phyloP scores from a whole-genome alignment of 2,888 invertebrate species.

The Onthophagus sagittarius region DNA sequence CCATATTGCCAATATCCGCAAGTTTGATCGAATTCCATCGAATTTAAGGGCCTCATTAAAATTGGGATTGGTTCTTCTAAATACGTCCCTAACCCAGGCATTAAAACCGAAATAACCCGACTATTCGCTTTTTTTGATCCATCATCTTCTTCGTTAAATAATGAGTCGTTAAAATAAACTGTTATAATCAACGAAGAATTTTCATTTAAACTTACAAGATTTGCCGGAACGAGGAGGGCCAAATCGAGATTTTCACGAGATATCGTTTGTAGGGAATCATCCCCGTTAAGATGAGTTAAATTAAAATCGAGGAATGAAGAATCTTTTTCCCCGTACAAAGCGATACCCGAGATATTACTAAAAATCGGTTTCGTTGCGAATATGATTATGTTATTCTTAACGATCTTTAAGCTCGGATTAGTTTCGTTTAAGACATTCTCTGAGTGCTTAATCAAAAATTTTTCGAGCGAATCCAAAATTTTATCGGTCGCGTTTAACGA shows the following conservation, averaged over 20 bases:
- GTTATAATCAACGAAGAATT: conserved; percentile 36
- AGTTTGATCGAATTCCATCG: conserved; percentile 40
- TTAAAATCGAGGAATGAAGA: conserved; percentile 45
- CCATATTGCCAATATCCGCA: conserved; percentile 59
- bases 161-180: conserved; percentile 39
- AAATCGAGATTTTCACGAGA: conserved; percentile 34
- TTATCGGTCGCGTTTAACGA: conserved; percentile 61
- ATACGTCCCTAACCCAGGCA: conserved; percentile 56
- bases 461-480: conserved; percentile 58
- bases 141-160: conserved; percentile 36
- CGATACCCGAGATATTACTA: conserved; percentile 54
- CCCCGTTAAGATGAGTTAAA: conserved; percentile 48
- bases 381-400: conserved; percentile 49
- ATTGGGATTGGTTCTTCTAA: conserved; percentile 55
- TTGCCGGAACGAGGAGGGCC: conserved; percentile 38
- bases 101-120: conserved; percentile 57
- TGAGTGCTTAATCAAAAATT: conserved; percentile 50
- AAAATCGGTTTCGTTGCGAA: conserved; percentile 53
- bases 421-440: conserved; percentile 2
- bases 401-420: background rate
- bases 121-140: conserved; percentile 47
- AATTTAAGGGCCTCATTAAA: conserved; percentile 47
- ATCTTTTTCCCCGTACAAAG: conserved; percentile 41
- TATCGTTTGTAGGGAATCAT: conserved; percentile 47
- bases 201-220: conserved; percentile 26